phyloP scores from a whole-genome alignment of 2,888 invertebrate species.

The Drosophila colorata region DNA sequence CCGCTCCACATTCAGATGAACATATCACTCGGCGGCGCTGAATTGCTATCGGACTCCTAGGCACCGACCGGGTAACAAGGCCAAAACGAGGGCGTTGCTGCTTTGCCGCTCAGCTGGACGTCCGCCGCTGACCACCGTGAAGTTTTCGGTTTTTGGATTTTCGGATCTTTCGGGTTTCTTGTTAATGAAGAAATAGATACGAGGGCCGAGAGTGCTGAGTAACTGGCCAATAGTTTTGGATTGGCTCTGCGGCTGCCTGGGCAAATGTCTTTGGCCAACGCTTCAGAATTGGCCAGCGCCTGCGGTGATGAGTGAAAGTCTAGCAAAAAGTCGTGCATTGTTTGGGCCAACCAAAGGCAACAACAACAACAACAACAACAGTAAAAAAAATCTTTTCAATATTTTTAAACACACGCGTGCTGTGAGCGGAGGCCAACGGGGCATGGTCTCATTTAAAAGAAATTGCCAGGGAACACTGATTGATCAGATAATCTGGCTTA shows the following conservation, averaged over 20 bases:
- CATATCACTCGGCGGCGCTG: constrained; percentile 53
- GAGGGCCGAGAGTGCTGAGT: constrained; percentile 53
- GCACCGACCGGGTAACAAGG: constrained; percentile 52
- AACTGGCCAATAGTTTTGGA: constrained; percentile 36
- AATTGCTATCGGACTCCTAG: not conserved
- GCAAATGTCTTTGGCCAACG: constrained; percentile 10
- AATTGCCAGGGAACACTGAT: constrained; percentile 29
- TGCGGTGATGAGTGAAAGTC: constrained; percentile 71
- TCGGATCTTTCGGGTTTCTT: constrained; percentile 44
- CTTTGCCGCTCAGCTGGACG: constrained; percentile 70
- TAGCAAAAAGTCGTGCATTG: constrained; percentile 71
- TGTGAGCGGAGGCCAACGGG: constrained; percentile 29
- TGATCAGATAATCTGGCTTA: constrained; percentile 43
- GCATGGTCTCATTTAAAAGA: constrained; percentile 32
- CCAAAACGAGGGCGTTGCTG: constrained; percentile 72
- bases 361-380: constrained; percentile 5
- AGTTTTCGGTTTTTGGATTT: constrained; percentile 34
- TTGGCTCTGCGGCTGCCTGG: not conserved
- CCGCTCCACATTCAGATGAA: constrained; percentile 46
- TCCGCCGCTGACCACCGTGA: constrained; percentile 70
- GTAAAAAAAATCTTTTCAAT: constrained; percentile 22
- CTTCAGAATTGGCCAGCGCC: constrained; percentile 61
- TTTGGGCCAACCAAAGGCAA: constrained; percentile 24
- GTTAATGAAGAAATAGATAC: constrained; percentile 78
- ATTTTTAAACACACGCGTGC: constrained; percentile 44